Evolutionary conservation across 2,797 vertebrate genomes (phyloP).

Genomic region (Alcedo atthis): DNA sequence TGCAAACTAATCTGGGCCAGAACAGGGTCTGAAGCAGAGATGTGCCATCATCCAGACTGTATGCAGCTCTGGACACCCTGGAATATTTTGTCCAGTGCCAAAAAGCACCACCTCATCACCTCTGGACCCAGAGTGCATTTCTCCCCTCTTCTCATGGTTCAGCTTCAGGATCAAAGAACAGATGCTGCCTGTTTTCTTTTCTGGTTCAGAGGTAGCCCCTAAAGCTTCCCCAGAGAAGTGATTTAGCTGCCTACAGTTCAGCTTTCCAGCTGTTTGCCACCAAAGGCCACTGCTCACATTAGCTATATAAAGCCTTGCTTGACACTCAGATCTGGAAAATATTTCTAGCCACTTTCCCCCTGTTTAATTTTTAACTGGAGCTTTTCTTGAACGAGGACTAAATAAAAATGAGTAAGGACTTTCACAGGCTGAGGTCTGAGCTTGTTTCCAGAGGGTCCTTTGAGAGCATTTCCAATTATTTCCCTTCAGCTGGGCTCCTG

Average conservation of each 20-base stretch:
- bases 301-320: neutral
- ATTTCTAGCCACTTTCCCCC: neutral
- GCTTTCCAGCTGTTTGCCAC: neutral
- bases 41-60: neutral
- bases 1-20: neutral
- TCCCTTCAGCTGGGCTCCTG: conserved; percentile 13
- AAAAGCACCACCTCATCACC: neutral
- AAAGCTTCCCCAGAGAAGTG: neutral
- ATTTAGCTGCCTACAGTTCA: neutral
- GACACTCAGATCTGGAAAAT: conserved; percentile 11
- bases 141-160: neutral
- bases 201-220: neutral
- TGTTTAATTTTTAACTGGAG: conserved; percentile 28
- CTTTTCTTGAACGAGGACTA: conserved; percentile 11
- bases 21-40: neutral
- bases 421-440: neutral
- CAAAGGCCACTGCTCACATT: neutral
- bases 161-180: neutral
- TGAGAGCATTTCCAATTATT: conserved; percentile 35
- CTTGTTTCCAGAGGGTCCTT: neutral
- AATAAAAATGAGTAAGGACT: conserved; percentile 34
- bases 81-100: neutral
- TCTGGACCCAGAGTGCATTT: neutral
- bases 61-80: neutral
- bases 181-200: neutral